These are phyloP conservation scores for Andrena bucephala DNA, from an alignment of 2,888 invertebrate species.

Conservation along the genomic window DNA sequence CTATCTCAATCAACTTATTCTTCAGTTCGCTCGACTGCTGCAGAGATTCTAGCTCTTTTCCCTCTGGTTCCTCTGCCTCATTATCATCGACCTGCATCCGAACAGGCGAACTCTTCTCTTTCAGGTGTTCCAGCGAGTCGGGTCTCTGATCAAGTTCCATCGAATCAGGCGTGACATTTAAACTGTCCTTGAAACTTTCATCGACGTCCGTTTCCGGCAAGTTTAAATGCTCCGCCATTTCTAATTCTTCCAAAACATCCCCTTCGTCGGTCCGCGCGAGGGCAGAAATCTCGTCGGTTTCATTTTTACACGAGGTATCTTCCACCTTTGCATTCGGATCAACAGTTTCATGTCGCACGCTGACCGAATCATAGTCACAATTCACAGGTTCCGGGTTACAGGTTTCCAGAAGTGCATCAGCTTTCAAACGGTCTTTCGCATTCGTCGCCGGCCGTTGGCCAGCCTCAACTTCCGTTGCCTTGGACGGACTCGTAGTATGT, in stretches of 20 bases:
- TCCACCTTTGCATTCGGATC: neutral
- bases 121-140: slow-evolving; percentile 73
- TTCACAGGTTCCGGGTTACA: neutral
- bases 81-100: neutral
- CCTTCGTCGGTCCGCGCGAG: neutral
- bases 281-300: neutral
- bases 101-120: slow-evolving; percentile 10
- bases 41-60: neutral
- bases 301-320: neutral
- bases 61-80: neutral
- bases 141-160: slow-evolving; percentile 66
- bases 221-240: neutral
- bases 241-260: neutral
- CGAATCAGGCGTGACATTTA: slow-evolving; percentile 78
- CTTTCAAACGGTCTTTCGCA: slow-evolving; percentile 61
- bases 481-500: slow-evolving; percentile 33
- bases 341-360: neutral
- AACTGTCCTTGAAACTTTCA: slow-evolving; percentile 86
- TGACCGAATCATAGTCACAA: neutral
- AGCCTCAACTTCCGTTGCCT: neutral
- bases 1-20: slow-evolving; percentile 73
- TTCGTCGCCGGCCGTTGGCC: neutral
- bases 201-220: slow-evolving; percentile 30
- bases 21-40: slow-evolving; percentile 56
- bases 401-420: neutral